Evolutionary conservation across 2,888 invertebrate species (phyloP).

Genomic region (Athalia rosae): DNA sequence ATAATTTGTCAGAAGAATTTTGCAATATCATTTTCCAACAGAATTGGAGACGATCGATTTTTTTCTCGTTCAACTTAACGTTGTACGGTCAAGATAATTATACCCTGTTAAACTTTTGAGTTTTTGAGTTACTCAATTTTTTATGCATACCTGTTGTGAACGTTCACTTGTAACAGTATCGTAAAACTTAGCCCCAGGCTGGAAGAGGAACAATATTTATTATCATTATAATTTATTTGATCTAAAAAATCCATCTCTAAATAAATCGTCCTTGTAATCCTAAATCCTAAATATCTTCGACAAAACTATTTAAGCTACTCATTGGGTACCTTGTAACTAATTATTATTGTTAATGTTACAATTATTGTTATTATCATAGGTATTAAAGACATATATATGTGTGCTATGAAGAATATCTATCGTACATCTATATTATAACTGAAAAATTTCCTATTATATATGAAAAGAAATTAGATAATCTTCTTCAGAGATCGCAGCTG

Average conservation of each 20-base stretch:
- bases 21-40: too few relatives aligned
- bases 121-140: neutral
- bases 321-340: constrained; percentile 13
- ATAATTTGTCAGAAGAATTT: too few relatives aligned
- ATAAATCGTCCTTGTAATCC: neutral
- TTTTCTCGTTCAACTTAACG: too few relatives aligned
- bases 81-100: too few relatives aligned
- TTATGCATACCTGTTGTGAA: neutral
- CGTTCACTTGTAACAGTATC: neutral
- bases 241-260: neutral
- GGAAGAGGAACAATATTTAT: constrained; percentile 57
- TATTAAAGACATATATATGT: too few relatives aligned
- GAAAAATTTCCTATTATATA: too few relatives aligned
- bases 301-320: neutral
- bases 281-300: neutral
- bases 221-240: constrained; percentile 3
- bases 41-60: too few relatives aligned
- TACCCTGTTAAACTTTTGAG: neutral
- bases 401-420: too few relatives aligned
- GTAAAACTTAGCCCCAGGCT: constrained; percentile 50
- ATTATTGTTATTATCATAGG: too few relatives aligned
- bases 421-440: too few relatives aligned
- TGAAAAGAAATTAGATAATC: neutral
- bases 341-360: neutral
- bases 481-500: too few relatives aligned